Conservation (phyloP, 2,797 vertebrate species). For the Catharus ustulatus region DNA sequence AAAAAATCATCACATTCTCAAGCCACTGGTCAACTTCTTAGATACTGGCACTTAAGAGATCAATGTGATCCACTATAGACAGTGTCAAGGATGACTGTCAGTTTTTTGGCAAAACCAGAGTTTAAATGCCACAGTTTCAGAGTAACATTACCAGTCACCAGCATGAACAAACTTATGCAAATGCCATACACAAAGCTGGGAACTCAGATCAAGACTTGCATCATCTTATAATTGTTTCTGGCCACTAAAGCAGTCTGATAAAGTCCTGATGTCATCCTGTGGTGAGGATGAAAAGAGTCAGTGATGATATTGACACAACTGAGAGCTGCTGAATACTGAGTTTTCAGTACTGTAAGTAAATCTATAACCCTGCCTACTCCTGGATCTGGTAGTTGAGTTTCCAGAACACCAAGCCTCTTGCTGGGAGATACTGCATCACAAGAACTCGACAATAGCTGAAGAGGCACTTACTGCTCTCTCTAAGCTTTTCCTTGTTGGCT, state of each 20-base stretch:
- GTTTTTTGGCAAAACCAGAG: neutral
- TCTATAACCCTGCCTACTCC: neutral
- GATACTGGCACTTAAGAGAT: neutral
- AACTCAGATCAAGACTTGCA: neutral
- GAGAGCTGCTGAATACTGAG: neutral
- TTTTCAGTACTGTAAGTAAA: neutral
- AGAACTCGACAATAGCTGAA: constrained; percentile 60
- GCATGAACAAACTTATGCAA: neutral
- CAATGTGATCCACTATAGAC: neutral
- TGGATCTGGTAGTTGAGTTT: neutral
- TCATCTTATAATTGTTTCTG: neutral
- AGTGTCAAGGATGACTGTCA: neutral
- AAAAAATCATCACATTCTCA: neutral
- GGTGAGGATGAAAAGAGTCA: constrained; percentile 53
- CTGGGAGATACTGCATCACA: constrained; percentile 42
- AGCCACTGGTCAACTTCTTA: neutral
- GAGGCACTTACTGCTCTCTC: constrained; percentile 92
- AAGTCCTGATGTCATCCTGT: constrained; percentile 29
- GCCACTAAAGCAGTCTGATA: neutral
- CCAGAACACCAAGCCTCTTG: constrained; percentile 45
- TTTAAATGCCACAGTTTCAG: neutral
- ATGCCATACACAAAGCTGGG: neutral
- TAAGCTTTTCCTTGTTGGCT: constrained; percentile 94
- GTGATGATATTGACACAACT: neutral
- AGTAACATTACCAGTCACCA: neutral